Percentiles rank a stretch among this genome's conserved stretches.
Evolutionary conservation across 2,888 invertebrate genomes (phyloP).

Genomic region (Oxytorus armatus): DNA sequence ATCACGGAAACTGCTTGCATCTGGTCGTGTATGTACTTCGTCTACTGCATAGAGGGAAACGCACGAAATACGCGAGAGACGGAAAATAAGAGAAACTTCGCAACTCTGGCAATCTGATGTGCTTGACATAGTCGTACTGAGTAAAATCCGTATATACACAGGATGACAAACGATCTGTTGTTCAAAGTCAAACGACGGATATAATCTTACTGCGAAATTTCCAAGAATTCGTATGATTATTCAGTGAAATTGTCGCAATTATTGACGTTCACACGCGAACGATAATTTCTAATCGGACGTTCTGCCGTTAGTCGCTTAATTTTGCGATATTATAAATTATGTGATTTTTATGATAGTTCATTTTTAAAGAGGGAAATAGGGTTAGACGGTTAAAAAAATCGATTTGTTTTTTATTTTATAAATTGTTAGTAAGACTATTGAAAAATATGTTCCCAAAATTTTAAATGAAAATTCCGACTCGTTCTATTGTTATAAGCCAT

Average conservation of each 20-base stretch:
- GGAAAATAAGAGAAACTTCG: constrained; percentile 22
- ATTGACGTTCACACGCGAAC: background rate
- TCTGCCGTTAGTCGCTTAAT: too few relatives aligned
- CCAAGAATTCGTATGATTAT: constrained; percentile 34
- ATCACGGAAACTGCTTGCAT: constrained; percentile 66
- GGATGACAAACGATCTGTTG: constrained; percentile 60
- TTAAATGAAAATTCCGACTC: too few relatives aligned
- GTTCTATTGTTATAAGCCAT: too few relatives aligned
- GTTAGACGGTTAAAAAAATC: too few relatives aligned
- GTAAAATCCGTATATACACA: constrained; percentile 5
- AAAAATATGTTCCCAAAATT: too few relatives aligned
- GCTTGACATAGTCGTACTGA: constrained; percentile 10
- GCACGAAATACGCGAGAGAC: constrained; percentile 41
- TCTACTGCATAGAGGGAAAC: background rate
- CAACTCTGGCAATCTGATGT: constrained; percentile 36
- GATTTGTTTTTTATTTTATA: too few relatives aligned
- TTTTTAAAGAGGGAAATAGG: too few relatives aligned
- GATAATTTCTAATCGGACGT: background rate
- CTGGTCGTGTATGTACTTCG: constrained; percentile 51
- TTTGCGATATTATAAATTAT: too few relatives aligned
- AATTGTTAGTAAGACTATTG: too few relatives aligned
- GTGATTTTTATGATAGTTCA: too few relatives aligned
- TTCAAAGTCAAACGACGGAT: constrained; percentile 47
- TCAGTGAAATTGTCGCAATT: constrained; percentile 11
- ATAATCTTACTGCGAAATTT: constrained; percentile 33